Evolutionary conservation across 2,113 vertebrate genomes (phyloP).

Genomic region (Tor tambroides): DNA sequence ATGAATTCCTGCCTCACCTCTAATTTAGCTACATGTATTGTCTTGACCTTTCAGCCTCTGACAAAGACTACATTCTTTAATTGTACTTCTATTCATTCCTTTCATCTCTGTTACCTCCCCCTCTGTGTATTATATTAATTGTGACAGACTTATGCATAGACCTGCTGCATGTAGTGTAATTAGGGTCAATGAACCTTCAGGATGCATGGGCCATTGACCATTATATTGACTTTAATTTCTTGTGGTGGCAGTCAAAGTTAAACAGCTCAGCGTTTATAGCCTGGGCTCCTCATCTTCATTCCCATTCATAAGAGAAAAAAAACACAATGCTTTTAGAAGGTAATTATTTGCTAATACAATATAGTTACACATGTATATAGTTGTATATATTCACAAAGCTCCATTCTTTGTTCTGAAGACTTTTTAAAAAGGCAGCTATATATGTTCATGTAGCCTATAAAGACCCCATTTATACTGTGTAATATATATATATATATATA

Average conservation of each 20-base stretch:
- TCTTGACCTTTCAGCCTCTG: constrained; percentile 16
- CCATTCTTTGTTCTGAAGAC: not conserved
- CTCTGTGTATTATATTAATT: constrained; percentile 74
- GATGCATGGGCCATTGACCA: constrained; percentile 77
- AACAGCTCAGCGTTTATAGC: constrained; percentile 69
- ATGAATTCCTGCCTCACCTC: constrained; percentile 9
- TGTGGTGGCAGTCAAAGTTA: too few species aligned
- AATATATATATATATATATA: too few species aligned
- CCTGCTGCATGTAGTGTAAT: constrained; percentile 76
- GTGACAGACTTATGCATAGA: constrained; percentile 75
- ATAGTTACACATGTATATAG: not conserved
- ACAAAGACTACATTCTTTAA: constrained; percentile 50
- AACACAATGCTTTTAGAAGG: not conserved
- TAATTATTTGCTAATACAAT: not conserved
- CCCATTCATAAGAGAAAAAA: constrained; percentile 29
- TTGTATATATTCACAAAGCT: not conserved
- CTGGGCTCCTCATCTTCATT: constrained; percentile 26
- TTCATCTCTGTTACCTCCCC: constrained; percentile 42
- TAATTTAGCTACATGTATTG: not conserved
- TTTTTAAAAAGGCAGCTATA: not conserved
- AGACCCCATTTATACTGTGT: too few species aligned
- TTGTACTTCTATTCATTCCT: constrained; percentile 59
- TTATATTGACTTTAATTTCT: constrained; percentile 80
- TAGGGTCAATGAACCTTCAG: constrained; percentile 78
- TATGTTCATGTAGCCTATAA: too few species aligned